Conservation (phyloP, 2,888 invertebrate genomes). For the Ptychoptera contaminata region DNA sequence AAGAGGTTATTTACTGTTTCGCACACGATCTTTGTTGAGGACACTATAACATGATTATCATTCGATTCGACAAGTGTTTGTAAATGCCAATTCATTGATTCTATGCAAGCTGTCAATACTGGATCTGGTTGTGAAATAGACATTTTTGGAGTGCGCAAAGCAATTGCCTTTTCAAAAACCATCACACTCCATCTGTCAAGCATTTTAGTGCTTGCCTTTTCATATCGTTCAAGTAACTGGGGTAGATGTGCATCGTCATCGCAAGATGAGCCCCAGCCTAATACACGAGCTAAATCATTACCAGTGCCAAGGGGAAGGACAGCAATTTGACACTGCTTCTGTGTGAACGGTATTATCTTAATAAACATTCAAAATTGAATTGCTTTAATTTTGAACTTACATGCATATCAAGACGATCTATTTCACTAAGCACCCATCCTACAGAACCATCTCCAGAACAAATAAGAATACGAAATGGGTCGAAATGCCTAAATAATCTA, state of each 20-base stretch:
- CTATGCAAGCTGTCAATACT: conserved; percentile 50
- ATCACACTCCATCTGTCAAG: conserved; percentile 94
- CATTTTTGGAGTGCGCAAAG: conserved; percentile 38
- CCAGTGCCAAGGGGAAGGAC: conserved; percentile 92
- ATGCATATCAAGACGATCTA: conserved; percentile 88
- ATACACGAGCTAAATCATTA: conserved; percentile 85
- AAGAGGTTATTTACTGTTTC: conserved; percentile 67
- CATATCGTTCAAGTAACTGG: conserved; percentile 81
- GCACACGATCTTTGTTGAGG: conserved; percentile 59
- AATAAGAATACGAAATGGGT: conserved; percentile 87
- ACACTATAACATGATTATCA: conserved; percentile 52
- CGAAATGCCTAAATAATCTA: conserved; percentile 83
- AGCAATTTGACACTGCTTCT: conserved; percentile 89
- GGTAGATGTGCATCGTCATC: conserved; percentile 91
- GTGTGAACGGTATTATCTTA: neutral
- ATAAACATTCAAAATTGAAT: neutral
- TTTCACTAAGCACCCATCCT: conserved; percentile 94
- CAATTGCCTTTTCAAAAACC: conserved; percentile 68
- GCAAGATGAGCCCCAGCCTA: conserved; percentile 93
- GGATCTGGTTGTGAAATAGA: conserved; percentile 37
- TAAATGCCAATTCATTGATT: conserved; percentile 60
- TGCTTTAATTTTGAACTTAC: conserved; percentile 39
- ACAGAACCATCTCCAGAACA: conserved; percentile 97
- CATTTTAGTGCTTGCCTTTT: conserved; percentile 95
- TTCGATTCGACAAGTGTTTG: conserved; percentile 75